Percentiles rank a stretch among this genome's conserved stretches.
phyloP scores from a whole-genome alignment of 2,797 vertebrate genomes.

The Ptychobarbus kaznakovi region DNA sequence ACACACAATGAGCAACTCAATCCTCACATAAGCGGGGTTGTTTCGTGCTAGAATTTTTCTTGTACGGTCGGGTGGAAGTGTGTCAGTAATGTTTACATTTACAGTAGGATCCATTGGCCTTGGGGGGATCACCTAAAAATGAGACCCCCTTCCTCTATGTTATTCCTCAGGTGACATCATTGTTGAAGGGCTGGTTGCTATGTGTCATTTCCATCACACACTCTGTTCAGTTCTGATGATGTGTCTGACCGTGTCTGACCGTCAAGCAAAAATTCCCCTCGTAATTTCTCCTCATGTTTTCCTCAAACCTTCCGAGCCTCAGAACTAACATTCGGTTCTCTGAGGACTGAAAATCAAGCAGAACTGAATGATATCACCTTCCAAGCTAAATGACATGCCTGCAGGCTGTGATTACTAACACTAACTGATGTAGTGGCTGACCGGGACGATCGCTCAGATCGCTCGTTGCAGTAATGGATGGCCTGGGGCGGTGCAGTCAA shows the following conservation, averaged over 20 bases:
- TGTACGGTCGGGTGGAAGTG: neutral
- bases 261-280: conserved; percentile 25
- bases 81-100: conserved; percentile 22
- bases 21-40: neutral
- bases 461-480: conserved; percentile 31
- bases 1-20: conserved; percentile 1
- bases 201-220: conserved; percentile 18
- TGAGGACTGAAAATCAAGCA: neutral
- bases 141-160: conserved; percentile 14
- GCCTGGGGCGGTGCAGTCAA: neutral
- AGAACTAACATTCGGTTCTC: neutral
- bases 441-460: neutral
- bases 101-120: conserved; percentile 12
- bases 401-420: conserved; percentile 30
- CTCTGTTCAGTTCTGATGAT: conserved; percentile 21
- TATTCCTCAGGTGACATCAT: conserved; percentile 31
- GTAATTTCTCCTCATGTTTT: conserved; percentile 23
- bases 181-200: conserved; percentile 1
- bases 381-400: conserved; percentile 25
- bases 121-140: neutral
- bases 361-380: conserved; percentile 41
- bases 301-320: neutral
- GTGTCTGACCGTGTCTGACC: neutral
- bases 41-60: neutral
- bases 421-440: conserved; percentile 24